Percentiles rank a stretch among this genome's conserved stretches.
These are phyloP conservation scores for Notiomystis cincta DNA, from an alignment of 2,113 vertebrate species.

Conservation along the genomic window DNA sequence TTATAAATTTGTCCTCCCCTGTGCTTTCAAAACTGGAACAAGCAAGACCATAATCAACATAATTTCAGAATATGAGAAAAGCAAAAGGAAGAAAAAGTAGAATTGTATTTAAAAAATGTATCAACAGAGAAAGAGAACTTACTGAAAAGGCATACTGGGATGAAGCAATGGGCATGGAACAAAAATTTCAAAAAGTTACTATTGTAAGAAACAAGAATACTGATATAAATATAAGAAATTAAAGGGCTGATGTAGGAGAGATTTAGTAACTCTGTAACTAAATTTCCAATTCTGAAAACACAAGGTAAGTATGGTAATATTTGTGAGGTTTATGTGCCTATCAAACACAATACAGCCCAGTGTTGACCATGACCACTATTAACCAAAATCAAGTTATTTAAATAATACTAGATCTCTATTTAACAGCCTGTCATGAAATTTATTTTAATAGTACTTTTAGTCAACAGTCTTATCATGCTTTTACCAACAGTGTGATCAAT, in stretches of 20 bases:
- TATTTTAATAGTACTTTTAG: constrained; percentile 50
- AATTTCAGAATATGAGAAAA: background rate
- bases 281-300: background rate
- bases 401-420: constrained; percentile 17
- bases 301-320: background rate
- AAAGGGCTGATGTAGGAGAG: background rate
- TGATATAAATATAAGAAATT: background rate
- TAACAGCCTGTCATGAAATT: constrained; percentile 24
- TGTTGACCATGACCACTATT: background rate
- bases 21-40: background rate
- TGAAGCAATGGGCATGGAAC: background rate
- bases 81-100: background rate
- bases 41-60: background rate
- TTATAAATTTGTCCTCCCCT: background rate
- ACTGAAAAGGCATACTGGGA: background rate
- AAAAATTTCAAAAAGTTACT: background rate
- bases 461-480: constrained; percentile 57
- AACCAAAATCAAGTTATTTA: constrained; percentile 17
- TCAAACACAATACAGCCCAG: background rate
- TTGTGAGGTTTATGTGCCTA: background rate
- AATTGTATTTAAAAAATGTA: background rate
- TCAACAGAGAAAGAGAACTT: background rate
- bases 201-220: background rate
- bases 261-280: background rate
- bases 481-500: constrained; percentile 59